phyloP scores from a whole-genome alignment of 2,797 vertebrate species.

The Tadarida brasiliensis region DNA sequence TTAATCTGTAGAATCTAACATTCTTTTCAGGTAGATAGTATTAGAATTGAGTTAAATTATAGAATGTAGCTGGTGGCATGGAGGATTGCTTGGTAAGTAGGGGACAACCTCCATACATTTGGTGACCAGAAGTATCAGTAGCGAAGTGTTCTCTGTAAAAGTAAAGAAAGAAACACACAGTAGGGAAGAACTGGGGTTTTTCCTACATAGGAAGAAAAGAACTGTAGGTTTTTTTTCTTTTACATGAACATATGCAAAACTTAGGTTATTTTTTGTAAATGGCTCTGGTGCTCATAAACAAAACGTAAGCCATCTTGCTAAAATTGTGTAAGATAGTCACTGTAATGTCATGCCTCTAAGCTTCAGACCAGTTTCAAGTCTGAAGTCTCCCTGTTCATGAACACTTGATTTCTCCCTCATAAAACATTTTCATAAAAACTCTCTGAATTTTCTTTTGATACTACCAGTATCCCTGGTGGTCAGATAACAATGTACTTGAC shows the following conservation, averaged over 20 bases:
- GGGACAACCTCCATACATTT: neutral
- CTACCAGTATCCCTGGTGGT: neutral
- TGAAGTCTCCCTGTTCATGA: neutral
- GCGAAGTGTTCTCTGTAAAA: too few species aligned
- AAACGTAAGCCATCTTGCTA: neutral
- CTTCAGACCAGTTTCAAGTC: neutral
- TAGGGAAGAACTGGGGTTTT: neutral
- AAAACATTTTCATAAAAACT: neutral
- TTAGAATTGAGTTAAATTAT: neutral
- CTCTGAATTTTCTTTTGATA: neutral
- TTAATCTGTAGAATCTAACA: neutral
- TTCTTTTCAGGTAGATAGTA: neutral
- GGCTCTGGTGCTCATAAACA: neutral
- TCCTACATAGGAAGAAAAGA: neutral
- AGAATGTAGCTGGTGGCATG: neutral
- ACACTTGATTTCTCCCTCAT: neutral
- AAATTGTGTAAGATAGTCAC: neutral
- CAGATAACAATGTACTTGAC: neutral
- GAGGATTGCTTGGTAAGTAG: neutral
- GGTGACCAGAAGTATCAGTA: neutral
- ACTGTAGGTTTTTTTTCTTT: neutral
- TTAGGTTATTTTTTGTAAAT: neutral
- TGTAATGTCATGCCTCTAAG: neutral
- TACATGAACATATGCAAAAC: neutral
- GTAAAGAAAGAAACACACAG: neutral